Conservation (phyloP, 1,140 invertebrate genomes). For the Drosophila varians region DNA sequence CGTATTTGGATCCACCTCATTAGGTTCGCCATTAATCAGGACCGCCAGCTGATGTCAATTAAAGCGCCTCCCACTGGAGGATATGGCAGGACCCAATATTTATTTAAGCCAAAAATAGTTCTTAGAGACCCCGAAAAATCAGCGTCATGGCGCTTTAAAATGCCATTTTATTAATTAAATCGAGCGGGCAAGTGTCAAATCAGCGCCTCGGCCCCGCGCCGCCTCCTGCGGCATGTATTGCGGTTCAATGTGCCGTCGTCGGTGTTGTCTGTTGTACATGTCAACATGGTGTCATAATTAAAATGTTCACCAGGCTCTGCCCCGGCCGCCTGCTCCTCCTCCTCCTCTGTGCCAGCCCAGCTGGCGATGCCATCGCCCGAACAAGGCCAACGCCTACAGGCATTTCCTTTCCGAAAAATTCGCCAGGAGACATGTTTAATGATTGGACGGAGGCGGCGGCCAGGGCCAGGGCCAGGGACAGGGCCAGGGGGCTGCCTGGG, state of each 20-base stretch:
- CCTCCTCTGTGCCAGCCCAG: no score
- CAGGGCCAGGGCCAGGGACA: no score
- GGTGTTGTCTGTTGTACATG: conserved; percentile 48
- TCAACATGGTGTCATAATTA: conserved; percentile 81
- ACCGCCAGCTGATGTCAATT: conserved; percentile 53
- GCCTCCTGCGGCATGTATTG: conserved; percentile 57
- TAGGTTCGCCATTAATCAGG: conserved; percentile 70
- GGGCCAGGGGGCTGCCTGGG: neutral
- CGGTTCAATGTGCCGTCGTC: conserved; percentile 67
- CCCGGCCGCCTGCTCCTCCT: no score
- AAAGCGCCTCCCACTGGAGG: conserved; percentile 60
- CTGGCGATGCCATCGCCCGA: conserved; percentile 30
- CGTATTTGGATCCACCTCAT: conserved; percentile 68
- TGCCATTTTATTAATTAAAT: conserved; percentile 78
- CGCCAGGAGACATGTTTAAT: conserved; percentile 61
- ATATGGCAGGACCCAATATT: no score
- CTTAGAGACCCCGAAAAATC: conserved; percentile 46
- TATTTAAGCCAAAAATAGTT: conserved; percentile 42
- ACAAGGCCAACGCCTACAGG: conserved; percentile 46
- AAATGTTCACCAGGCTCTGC: conserved; percentile 67
- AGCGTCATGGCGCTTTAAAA: conserved; percentile 71
- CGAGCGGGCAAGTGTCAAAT: conserved; percentile 78
- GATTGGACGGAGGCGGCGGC: no score
- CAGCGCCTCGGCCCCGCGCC: conserved; percentile 34
- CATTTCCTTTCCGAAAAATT: conserved; percentile 58